Conservation (phyloP, 2,113 vertebrate species). For the Xenopus tropicalis region UCB_Xtro_10.0 CM004451.2:90132501-90133000, state of each 20-base stretch:
- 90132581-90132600: neutral
- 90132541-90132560: neutral
- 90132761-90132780: too few species aligned
- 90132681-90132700: too few species aligned
- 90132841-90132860: too few species aligned
- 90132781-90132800: neutral
- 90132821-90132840: slow-evolving; percentile 34
- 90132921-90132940: too few species aligned
- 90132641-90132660: too few species aligned
- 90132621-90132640: too few species aligned
- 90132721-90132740: neutral
- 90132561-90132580: too few species aligned
- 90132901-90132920: neutral
- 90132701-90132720: neutral
- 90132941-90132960: too few species aligned
- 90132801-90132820: neutral
- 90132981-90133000: too few species aligned
- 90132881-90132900: neutral
- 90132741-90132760: slow-evolving; percentile 2
- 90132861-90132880: too few species aligned
- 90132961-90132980: neutral
- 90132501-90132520: slow-evolving; percentile 39
- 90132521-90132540: too few species aligned
- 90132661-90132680: slow-evolving; percentile 6
- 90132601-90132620: neutral